These are phyloP conservation scores for Limnephilus auricula DNA, from an alignment of 2,888 invertebrate genomes.

Conservation along the genomic window DNA sequence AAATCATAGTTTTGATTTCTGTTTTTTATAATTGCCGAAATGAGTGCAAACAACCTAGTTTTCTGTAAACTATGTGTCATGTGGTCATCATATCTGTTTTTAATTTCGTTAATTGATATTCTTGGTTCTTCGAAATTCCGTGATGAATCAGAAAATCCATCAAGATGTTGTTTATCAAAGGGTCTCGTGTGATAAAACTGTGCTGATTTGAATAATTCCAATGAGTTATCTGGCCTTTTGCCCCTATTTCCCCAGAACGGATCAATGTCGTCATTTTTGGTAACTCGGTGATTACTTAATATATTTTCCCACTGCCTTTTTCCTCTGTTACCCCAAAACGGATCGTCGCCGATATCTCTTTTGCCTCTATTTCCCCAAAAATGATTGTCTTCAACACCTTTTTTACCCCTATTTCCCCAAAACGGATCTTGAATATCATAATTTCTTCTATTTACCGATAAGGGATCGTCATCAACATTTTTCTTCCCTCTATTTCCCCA, in stretches of 20 bases:
- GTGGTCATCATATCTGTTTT: not conserved
- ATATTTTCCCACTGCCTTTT: constrained; percentile 57
- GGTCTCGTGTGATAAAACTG: not conserved
- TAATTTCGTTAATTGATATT: not conserved
- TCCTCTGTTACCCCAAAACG: constrained; percentile 56
- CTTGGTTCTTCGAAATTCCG: not conserved
- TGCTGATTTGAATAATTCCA: not conserved
- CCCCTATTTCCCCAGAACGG: constrained; percentile 72
- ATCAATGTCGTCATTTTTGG: constrained; percentile 67
- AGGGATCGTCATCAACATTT: constrained; percentile 70
- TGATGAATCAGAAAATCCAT: not conserved
- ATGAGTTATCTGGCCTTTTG: not conserved
- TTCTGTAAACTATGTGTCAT: not conserved
- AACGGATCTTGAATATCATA: constrained; percentile 70
- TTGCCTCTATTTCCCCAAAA: constrained; percentile 70
- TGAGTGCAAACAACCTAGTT: not conserved
- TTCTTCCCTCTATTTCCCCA: constrained; percentile 57
- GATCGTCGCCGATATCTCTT: constrained; percentile 61
- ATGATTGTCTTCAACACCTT: constrained; percentile 69
- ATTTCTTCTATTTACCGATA: constrained; percentile 68
- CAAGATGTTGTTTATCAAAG: not conserved
- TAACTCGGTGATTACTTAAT: not conserved
- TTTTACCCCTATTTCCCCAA: constrained; percentile 69
- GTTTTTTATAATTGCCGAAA: not conserved
- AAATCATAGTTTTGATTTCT: not conserved